phyloP scores from a whole-genome alignment of 37 sponge, comb jelly and placozoan genomes.

The Amphimedon queenslandica region DNA sequence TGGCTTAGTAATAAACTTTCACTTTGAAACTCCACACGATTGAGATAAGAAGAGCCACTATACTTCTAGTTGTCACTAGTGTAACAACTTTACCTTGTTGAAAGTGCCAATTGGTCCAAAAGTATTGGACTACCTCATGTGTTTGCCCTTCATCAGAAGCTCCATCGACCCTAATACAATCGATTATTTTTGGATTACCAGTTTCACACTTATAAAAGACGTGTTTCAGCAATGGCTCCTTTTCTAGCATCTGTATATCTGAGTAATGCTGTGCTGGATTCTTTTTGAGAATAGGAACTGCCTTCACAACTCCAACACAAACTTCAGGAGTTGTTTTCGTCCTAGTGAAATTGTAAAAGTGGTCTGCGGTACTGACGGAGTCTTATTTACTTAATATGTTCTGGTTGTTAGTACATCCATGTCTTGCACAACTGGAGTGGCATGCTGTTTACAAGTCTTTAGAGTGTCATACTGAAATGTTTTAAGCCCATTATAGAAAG shows the following conservation, averaged over 20 bases:
- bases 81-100: slow-evolving; percentile 11
- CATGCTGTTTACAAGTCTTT: slow-evolving; percentile 23
- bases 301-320: slow-evolving; percentile 43
- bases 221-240: too few species aligned
- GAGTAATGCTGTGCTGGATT: too few species aligned
- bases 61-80: slow-evolving; percentile 12
- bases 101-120: slow-evolving; percentile 18
- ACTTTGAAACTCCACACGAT: slow-evolving; percentile 35
- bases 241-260: too few species aligned
- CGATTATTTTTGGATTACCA: too few species aligned
- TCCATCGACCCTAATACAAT: too few species aligned
- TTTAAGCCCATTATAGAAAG: slow-evolving; percentile 18
- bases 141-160: slow-evolving; percentile 27
- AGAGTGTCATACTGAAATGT: slow-evolving; percentile 40
- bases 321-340: slow-evolving; percentile 17
- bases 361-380: slow-evolving; percentile 36
- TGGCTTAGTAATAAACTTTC: slow-evolving; percentile 18
- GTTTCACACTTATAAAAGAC: slow-evolving; percentile 2
- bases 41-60: slow-evolving; percentile 23
- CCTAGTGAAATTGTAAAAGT: slow-evolving; percentile 42
- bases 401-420: slow-evolving; percentile 16
- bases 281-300: slow-evolving; percentile 2
- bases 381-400: slow-evolving; percentile 45
- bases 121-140: slow-evolving; percentile 35
- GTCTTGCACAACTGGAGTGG: slow-evolving; percentile 22